phyloP scores from a whole-genome alignment of 2,113 vertebrate genomes.

The Hucho hucho region DNA sequence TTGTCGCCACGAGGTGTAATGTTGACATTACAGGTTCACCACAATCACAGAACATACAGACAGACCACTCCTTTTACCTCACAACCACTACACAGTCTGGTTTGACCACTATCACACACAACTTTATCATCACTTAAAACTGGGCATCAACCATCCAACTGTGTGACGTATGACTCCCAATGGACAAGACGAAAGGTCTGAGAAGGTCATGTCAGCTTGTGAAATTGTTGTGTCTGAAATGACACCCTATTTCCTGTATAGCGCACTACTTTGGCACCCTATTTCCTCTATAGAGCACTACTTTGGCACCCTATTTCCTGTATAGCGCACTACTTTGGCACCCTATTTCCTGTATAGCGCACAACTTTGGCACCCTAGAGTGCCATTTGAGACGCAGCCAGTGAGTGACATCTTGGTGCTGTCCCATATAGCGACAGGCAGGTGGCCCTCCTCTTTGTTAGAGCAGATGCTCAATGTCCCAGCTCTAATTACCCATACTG shows the following conservation, averaged over 20 bases:
- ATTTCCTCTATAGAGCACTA: too few species aligned
- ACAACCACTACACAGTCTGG: too few species aligned
- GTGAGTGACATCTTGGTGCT: not conserved
- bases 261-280: too few species aligned
- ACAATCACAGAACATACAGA: too few species aligned
- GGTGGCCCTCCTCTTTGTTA: slow-evolving; percentile 26
- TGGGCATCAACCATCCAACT: not conserved
- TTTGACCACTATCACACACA: slow-evolving; percentile 13
- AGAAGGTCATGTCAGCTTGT: too few species aligned
- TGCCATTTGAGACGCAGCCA: not conserved
- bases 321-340: not conserved
- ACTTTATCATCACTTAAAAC: slow-evolving; percentile 40
- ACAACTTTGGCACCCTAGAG: too few species aligned
- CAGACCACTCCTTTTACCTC: too few species aligned
- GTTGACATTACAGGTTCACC: too few species aligned
- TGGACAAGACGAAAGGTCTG: not conserved
- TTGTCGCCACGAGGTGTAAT: too few species aligned
- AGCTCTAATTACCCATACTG: slow-evolving; percentile 12
- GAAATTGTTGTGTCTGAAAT: not conserved
- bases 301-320: not conserved
- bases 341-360: too few species aligned
- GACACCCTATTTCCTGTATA: not conserved
- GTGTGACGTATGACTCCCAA: slow-evolving; percentile 19
- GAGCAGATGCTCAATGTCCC: not conserved
- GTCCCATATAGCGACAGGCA: slow-evolving; percentile 11